Evolutionary conservation across 2,797 vertebrate genomes (phyloP).

Genomic region (Sternotherus odoratus): DNA sequence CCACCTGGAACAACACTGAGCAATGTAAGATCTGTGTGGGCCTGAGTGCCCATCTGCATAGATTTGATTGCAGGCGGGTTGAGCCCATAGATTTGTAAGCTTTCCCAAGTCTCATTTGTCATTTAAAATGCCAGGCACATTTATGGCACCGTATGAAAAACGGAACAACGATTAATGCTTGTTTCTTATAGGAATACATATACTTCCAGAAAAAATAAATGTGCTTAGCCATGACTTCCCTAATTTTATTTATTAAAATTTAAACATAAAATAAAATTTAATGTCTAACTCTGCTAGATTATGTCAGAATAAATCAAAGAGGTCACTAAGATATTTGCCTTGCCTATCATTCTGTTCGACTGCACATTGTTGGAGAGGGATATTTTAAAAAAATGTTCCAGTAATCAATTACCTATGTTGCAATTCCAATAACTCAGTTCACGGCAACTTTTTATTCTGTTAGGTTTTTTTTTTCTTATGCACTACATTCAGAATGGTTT

Average conservation of each 20-base stretch:
- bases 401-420: constrained; percentile 22
- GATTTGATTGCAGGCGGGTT: not conserved
- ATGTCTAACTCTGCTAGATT: not conserved
- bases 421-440: constrained; percentile 39
- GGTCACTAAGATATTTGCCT: not conserved
- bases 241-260: constrained; percentile 33
- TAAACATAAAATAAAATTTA: constrained; percentile 19
- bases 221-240: not conserved
- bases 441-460: not conserved
- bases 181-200: not conserved
- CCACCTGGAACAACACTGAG: not conserved
- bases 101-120: not conserved
- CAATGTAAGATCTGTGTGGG: not conserved
- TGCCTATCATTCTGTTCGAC: constrained; percentile 3
- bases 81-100: not conserved
- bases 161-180: not conserved
- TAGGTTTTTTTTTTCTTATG: not conserved
- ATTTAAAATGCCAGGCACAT: not conserved
- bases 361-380: not conserved
- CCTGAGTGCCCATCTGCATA: not conserved
- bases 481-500: constrained; percentile 5
- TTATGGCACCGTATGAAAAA: not conserved
- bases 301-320: constrained; percentile 26
- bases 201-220: not conserved
- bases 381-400: not conserved